These are phyloP conservation scores for Heliconius hewitsoni DNA, from an alignment of 1,140 invertebrate genomes.

Conservation along the genomic window DNA sequence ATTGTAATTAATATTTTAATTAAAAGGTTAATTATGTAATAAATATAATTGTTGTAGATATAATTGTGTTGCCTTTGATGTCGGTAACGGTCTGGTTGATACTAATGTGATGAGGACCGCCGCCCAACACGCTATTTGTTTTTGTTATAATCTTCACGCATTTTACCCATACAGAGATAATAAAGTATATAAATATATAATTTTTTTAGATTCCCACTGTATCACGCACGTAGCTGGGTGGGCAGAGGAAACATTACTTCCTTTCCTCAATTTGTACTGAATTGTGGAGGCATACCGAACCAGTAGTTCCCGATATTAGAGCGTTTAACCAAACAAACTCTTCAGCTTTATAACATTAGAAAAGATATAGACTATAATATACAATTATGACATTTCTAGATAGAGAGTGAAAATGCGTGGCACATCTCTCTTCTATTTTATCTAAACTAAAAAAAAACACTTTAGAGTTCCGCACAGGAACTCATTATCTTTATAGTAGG, in stretches of 20 bases:
- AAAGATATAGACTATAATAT: too few species aligned
- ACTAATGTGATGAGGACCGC: background rate
- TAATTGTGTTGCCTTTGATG: constrained; percentile 3
- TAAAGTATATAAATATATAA: too few species aligned
- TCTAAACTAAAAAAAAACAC: background rate
- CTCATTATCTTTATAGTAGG: background rate
- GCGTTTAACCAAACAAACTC: too few species aligned
- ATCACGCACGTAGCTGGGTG: too few species aligned
- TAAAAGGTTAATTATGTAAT: constrained; percentile 10
- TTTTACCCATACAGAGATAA: background rate
- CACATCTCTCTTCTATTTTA: background rate
- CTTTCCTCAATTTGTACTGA: too few species aligned
- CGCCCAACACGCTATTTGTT: constrained; percentile 3
- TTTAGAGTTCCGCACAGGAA: background rate
- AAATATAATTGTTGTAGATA: constrained; percentile 2
- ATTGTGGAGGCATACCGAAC: too few species aligned
- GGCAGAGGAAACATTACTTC: too few species aligned
- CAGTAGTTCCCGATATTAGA: too few species aligned
- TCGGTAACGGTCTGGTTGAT: background rate
- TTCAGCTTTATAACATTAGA: too few species aligned
- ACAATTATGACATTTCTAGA: too few species aligned
- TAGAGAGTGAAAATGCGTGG: too few species aligned
- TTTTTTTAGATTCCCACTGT: too few species aligned
- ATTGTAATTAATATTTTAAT: constrained; percentile 10
- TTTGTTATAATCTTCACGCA: background rate